Evolutionary conservation across 2,113 vertebrate genomes (phyloP).

Genomic region (Sapajus apella): DNA sequence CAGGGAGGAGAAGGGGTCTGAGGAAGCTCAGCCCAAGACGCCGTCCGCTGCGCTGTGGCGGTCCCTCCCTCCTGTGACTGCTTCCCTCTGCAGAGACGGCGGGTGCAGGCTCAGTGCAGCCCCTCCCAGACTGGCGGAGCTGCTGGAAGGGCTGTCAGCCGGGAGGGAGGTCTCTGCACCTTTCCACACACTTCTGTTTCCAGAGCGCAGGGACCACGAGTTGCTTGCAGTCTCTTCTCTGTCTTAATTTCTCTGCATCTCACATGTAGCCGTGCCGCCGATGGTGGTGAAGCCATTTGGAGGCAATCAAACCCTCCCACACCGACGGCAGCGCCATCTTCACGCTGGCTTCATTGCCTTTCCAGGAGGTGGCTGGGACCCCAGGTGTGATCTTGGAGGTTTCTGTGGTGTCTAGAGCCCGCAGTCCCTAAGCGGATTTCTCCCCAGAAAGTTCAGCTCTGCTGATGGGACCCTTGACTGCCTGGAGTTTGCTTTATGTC

Average conservation of each 20-base stretch:
- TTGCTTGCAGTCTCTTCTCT: background rate
- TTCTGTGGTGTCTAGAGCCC: background rate
- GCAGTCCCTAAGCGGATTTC: fast-evolving
- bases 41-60: background rate
- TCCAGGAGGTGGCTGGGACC: fast-evolving
- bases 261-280: fast-evolving
- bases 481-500: background rate
- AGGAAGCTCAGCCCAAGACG: background rate
- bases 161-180: background rate
- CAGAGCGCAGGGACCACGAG: fast-evolving
- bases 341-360: background rate
- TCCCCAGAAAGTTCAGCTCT: background rate
- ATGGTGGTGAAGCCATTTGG: background rate
- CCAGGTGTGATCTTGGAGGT: background rate
- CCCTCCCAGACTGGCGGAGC: background rate
- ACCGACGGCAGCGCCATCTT: fast-evolving
- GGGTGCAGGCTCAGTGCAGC: background rate
- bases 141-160: background rate
- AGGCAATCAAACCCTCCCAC: fast-evolving
- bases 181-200: background rate
- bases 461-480: background rate
- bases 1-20: background rate
- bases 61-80: background rate
- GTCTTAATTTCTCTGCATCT: background rate
- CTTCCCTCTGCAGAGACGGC: background rate